Base-by-base conservation (phyloP, 2,888 invertebrate species). In the Drosophila multiciliata region DNA sequence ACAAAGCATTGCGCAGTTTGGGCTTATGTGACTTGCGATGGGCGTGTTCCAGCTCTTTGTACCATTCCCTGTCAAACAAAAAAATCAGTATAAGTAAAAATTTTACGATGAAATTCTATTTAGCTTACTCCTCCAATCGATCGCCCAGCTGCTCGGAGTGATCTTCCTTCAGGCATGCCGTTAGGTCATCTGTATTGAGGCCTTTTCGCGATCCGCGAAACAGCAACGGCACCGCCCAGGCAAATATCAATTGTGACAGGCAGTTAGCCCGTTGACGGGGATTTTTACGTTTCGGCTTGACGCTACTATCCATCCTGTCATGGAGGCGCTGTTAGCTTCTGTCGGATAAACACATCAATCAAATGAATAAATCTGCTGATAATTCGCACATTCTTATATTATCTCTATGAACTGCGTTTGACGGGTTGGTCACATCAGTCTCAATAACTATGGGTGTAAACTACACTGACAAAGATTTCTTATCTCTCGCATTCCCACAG, bases 171-270 rank as follows among this genome's bases (percentile, higher is more conserved):
- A 95, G 93, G 0, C 96, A 95, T 87, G 95, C 94, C 35, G 96
- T 95, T 32, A 97, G 93, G 92, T 97, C 97, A 11, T 94, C 93
- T 60, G 95, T 94, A 81, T 95, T 95, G 15, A 97, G 77, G 2
- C 93, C 93, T 15, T 88, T 75, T 7, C 80, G 87, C 2, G 91
- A 83, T 20, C 93, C 93, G 38, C 89, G 90, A 66, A 89, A 92
- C 6, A 93, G 77, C 29, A 92, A 53, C 5, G 93, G 93, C 59
- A 93, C 75, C 9, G 91, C 78, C 93, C 93, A 93, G 35, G 88
- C 82, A 78, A 93, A 93, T 58, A 93, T 73, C 58, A 92, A 52
- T 75, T 93, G 92, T 7, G 93, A 93, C 20, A 93, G 76, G 35
- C 91, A 83, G 75, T 91, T 93, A 2, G 92, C 92, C 68, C 78